Conservation (phyloP, 2,113 vertebrate species). For the Orycteropus afer region DNA sequence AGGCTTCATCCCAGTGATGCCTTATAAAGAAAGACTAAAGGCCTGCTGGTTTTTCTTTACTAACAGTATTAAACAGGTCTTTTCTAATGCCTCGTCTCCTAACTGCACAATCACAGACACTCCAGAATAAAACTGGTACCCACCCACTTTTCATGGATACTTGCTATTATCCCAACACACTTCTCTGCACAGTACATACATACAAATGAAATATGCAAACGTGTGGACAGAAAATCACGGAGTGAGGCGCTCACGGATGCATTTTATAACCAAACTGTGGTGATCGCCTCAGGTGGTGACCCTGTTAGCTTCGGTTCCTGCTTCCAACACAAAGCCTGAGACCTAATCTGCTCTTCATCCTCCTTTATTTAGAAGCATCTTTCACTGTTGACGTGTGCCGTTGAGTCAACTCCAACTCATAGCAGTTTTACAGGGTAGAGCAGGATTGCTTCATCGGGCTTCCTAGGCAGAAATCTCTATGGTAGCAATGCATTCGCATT, state of each 20-base stretch:
- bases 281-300: neutral
- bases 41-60: neutral
- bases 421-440: no score
- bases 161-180: neutral
- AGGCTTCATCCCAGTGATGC: neutral
- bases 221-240: neutral
- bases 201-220: neutral
- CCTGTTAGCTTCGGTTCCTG: neutral
- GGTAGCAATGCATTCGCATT: slow-evolving; percentile 32
- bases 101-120: neutral
- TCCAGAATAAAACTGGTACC: neutral
- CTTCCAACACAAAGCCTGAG: neutral
- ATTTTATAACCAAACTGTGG: neutral
- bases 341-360: accelerated
- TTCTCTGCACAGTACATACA: neutral
- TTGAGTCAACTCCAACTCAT: no score
- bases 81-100: neutral
- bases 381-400: neutral
- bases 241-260: neutral
- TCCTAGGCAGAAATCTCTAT: no score
- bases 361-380: neutral
- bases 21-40: neutral
- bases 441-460: no score
- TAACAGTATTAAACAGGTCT: neutral
- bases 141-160: no score